Base-by-base conservation (phyloP, 2,797 vertebrate species). In the Rallus crepitans region DNA sequence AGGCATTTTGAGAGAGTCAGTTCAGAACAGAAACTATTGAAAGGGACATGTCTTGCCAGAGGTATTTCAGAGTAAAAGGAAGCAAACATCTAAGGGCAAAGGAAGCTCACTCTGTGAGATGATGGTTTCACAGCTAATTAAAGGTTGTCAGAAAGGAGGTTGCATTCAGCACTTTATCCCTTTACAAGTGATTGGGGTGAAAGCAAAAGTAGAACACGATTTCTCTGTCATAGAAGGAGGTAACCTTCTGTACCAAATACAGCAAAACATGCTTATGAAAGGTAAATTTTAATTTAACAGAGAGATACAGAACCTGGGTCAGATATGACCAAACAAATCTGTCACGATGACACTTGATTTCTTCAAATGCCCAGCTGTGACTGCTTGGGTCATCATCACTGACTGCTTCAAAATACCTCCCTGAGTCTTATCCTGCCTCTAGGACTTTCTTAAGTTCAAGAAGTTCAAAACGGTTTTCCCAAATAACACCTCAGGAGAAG, bases 61-160 rank as follows among this genome's bases (percentile, higher is more conserved):
- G 47, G 28, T 61, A 76, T 79, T 84, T 68, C 90, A 94, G 73
- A 95, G 87, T 83, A 48, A 73, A 89, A 93, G 83, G 73, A 94
- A 88, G 9, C 23, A 85, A 93, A 17, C 28, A 56, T 55, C 40
- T 47, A 53, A 39, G 40, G 39, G 60, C 63, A 86, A 96, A 85
- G 33, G 19, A 88, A 87, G 4, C 27, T 88, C 47, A 19, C 7
- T 53, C 11, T 39, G 21, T 15, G 17, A 45, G 21, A 89, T 47
- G 37, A 35, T 11, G 9, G 15, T 75, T 93, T 90, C 80, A 69
- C 77, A 89, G 57, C 50, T 79, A 77, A 96, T 93, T 78, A 90
- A 80, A 83, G 27, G 45, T 52, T 60, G 72, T 75, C n/a, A 60
- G 73, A 4, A 82, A 42, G 56, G 33, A 96, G 81, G 15, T 2